These are phyloP conservation scores for Emys orbicularis DNA, from an alignment of 2,797 vertebrate species.

Conservation along the genomic window DNA sequence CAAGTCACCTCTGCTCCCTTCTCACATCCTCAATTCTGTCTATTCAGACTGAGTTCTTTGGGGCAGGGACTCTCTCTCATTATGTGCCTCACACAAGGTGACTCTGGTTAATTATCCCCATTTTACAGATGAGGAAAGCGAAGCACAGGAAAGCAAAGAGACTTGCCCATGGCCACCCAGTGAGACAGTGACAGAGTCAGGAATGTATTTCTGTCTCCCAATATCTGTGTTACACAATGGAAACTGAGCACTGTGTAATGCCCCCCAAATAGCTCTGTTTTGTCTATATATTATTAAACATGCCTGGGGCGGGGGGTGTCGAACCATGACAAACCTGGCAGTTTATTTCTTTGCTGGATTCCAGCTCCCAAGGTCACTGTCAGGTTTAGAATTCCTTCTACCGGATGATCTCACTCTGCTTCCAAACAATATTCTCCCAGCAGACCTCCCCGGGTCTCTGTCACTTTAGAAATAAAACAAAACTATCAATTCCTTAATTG, in stretches of 20 bases:
- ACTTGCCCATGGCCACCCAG: not conserved
- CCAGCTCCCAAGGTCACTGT: not conserved
- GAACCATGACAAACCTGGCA: not conserved
- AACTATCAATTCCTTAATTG: slow-evolving; percentile 34
- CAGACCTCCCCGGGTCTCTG: not conserved
- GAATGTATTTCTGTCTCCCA: not conserved
- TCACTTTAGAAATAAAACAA: slow-evolving; percentile 41
- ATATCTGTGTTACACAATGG: not conserved
- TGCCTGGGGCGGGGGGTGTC: not conserved
- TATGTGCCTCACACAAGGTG: not conserved
- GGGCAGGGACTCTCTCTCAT: not conserved
- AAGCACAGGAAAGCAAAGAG: not conserved
- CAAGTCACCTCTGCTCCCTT: not conserved
- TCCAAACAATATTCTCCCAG: not conserved
- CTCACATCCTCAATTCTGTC: not conserved
- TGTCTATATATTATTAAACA: not conserved
- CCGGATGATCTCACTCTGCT: not conserved
- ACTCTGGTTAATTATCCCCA: not conserved
- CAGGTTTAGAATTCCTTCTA: not conserved
- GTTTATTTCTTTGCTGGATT: not conserved
- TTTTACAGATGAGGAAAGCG: not conserved
- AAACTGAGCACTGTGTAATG: not conserved
- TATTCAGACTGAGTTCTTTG: not conserved
- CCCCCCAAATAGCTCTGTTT: not conserved
- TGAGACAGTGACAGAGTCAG: not conserved